phyloP scores from a whole-genome alignment of 2,888 invertebrate genomes.

The Periphyllus acericola region DNA sequence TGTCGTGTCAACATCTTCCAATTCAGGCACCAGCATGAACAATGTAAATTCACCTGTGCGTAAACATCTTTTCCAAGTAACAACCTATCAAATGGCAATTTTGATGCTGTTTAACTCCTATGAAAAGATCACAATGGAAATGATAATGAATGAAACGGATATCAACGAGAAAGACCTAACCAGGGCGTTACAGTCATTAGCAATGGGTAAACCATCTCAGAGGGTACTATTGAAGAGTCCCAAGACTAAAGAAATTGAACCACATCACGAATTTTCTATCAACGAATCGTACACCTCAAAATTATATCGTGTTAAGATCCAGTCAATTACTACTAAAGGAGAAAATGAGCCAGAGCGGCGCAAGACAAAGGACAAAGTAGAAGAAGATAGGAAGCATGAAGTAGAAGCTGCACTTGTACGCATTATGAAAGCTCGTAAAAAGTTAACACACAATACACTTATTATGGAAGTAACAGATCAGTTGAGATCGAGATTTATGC shows the following conservation, averaged over 20 bases:
- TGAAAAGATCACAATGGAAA: slow-evolving; percentile 88
- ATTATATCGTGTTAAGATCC: slow-evolving; percentile 91
- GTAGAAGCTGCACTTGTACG: slow-evolving; percentile 99
- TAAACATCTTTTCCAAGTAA: slow-evolving; percentile 95
- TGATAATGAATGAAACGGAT: slow-evolving; percentile 92
- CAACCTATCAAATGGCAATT: slow-evolving; percentile 93
- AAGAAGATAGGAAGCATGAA: slow-evolving; percentile 99
- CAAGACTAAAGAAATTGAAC: slow-evolving; percentile 96
- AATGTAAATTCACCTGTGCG: slow-evolving; percentile 69
- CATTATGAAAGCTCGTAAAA: slow-evolving; percentile 98
- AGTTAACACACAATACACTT: slow-evolving; percentile 92
- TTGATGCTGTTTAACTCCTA: slow-evolving; percentile 94
- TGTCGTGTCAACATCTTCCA: slow-evolving; percentile 49
- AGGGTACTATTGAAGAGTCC: slow-evolving; percentile 93
- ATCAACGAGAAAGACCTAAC: slow-evolving; percentile 97
- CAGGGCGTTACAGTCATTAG: slow-evolving; percentile 94
- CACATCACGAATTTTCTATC: slow-evolving; percentile 90
- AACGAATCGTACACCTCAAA: slow-evolving; percentile 99
- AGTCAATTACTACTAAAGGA: slow-evolving; percentile 93
- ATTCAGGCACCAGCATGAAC: slow-evolving; percentile 20
- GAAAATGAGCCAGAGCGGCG: slow-evolving; percentile 98
- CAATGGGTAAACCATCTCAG: slow-evolving; percentile 97
- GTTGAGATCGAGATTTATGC: slow-evolving; percentile 95
- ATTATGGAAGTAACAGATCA: slow-evolving; percentile 98
- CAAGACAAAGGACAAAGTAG: slow-evolving; percentile 97